Evolutionary conservation across 2,888 invertebrate genomes (phyloP), one percentile per base, ranked within the genome.

Genomic region (Catocala sponsa): DNA sequence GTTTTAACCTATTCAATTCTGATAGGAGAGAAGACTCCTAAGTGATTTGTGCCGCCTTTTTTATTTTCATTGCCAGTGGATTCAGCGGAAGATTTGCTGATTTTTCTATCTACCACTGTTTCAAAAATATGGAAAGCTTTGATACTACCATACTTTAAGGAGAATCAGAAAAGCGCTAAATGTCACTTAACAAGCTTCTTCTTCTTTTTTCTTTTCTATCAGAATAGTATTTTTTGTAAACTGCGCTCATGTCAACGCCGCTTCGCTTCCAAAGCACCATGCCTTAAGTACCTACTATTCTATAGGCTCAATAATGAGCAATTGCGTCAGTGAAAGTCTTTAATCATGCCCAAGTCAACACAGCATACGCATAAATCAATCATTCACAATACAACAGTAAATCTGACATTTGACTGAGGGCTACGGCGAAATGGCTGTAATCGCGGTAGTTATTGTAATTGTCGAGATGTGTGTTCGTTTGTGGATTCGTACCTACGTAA

Each of bases 271-370:
- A 25, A 38, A n/a, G n/a, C 5, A 49, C 48, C 42, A 12, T 7
- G 6, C 42, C 41, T 32, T 49, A 38, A n/a, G 38, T 54, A 35
- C 46, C 12, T 33, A 35, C 13, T 35, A 13, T 43, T 25, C 42
- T 44, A 44, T n/a, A 33, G 13, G 7, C 5, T 13, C n/a, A 32
- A 35, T 63, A 65, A 70, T 63, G 59, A 59, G 46, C 41, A 25
- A 63, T 63, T 55, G 59, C 33, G 50, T 56, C 58, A 71, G 78
- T 66, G 75, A 75, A 75, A 75, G 75, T 75, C 66, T 65, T 61
- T 74, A 71, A 75, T 75, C 58, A 71, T 65, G 11, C 44, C 12
- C 47, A 35, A 50, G 35, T 15, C 59, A 59, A 55, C 52, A 48
- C 42, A 57, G 55, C 48, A 25, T 48, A 52, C 58, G 33, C n/a